These are phyloP conservation scores for Trachelus stipa DNA, from an alignment of 2,888 invertebrate genomes.

Conservation along the genomic window DNA sequence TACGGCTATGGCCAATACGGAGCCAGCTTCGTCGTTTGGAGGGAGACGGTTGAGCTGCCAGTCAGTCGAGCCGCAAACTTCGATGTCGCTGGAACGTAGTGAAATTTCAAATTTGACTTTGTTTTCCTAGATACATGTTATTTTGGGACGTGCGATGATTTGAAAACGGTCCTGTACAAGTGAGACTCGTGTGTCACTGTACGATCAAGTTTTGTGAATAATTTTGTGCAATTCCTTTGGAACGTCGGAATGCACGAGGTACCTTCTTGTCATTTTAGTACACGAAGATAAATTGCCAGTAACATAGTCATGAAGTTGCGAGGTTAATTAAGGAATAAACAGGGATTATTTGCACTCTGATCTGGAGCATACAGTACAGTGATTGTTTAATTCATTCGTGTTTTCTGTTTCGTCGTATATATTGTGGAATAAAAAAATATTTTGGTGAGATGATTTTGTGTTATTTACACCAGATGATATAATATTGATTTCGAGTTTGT, in stretches of 20 bases:
- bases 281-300: not conserved
- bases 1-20: constrained; percentile 29
- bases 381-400: not conserved
- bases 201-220: not conserved
- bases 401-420: not conserved
- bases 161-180: not conserved
- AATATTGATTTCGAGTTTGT: not conserved
- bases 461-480: not conserved
- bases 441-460: not conserved
- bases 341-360: not conserved
- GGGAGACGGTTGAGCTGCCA: constrained; percentile 33
- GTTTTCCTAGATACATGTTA: not conserved
- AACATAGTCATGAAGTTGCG: not conserved
- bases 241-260: not conserved
- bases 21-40: constrained; percentile 19
- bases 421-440: not conserved
- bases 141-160: not conserved
- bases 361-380: not conserved
- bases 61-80: constrained; percentile 58
- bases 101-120: not conserved
- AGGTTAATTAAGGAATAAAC: not conserved
- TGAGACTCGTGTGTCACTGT: not conserved
- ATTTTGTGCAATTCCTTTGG: not conserved
- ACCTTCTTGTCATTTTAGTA: not conserved
- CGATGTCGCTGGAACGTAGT: constrained; percentile 47